phyloP scores from a whole-genome alignment of 2,797 vertebrate genomes.

The Selene dorsalis region DNA sequence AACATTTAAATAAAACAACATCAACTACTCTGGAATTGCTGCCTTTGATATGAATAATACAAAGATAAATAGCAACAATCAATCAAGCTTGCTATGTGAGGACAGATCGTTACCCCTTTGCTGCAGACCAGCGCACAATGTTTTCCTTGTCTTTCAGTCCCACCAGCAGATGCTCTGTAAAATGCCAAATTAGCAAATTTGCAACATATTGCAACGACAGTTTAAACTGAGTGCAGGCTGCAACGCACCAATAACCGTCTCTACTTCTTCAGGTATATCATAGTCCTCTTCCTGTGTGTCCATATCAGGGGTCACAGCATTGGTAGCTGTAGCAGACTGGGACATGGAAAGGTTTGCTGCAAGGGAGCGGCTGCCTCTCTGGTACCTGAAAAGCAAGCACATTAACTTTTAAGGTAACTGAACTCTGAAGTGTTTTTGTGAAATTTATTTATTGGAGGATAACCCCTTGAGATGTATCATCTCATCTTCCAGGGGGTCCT shows the following conservation, averaged over 20 bases:
- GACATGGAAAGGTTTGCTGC: slow-evolving; percentile 87
- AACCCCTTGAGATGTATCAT: too few relatives aligned
- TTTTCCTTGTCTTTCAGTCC: slow-evolving; percentile 98
- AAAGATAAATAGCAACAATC: slow-evolving; percentile 47
- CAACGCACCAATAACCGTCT: slow-evolving; percentile 91
- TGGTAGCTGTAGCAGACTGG: slow-evolving; percentile 27
- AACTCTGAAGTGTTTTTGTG: too few relatives aligned
- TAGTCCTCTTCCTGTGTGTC: slow-evolving; percentile 88
- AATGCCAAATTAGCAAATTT: slow-evolving; percentile 27
- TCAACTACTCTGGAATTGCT: slow-evolving; percentile 5
- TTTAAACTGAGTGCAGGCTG: not conserved
- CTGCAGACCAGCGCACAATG: slow-evolving; percentile 97
- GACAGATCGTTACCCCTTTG: slow-evolving; percentile 89
- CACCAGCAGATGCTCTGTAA: slow-evolving; percentile 91
- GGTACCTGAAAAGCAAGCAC: slow-evolving; percentile 85
- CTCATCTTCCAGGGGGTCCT: too few relatives aligned
- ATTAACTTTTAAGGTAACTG: not conserved
- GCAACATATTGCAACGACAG: not conserved
- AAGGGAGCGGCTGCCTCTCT: slow-evolving; percentile 92
- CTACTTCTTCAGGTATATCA: slow-evolving; percentile 93
- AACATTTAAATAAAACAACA: slow-evolving; percentile 24
- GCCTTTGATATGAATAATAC: slow-evolving; percentile 16
- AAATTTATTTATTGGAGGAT: too few relatives aligned
- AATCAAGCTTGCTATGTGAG: not conserved
- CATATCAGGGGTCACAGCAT: slow-evolving; percentile 49